phyloP scores from a whole-genome alignment of 2,797 vertebrate species.

The Carduelis carduelis region DNA sequence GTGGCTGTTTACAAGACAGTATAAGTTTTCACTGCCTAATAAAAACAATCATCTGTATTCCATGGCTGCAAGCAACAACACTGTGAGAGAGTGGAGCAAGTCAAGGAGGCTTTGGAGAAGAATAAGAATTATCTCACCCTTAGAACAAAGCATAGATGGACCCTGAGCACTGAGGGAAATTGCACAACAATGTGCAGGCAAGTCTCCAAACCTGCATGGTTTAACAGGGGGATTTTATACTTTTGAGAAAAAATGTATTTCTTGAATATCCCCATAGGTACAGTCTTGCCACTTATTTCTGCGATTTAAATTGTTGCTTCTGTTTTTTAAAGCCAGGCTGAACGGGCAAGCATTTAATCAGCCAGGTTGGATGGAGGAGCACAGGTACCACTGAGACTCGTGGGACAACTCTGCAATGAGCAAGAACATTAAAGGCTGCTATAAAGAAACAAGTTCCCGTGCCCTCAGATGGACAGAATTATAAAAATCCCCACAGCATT shows the following conservation, averaged over 20 bases:
- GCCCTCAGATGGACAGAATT: constrained; percentile 5
- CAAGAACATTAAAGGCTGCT: background rate
- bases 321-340: background rate
- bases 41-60: constrained; percentile 36
- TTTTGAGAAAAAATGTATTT: background rate
- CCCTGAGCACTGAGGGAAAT: background rate
- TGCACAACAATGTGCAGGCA: background rate
- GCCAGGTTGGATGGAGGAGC: background rate
- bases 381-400: background rate
- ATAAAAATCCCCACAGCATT: background rate
- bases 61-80: constrained; percentile 9
- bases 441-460: constrained; percentile 1
- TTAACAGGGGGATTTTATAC: background rate
- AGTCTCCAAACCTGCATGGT: background rate
- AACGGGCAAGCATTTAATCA: background rate
- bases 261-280: background rate
- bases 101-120: background rate
- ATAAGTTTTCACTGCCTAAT: background rate
- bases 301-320: background rate
- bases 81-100: background rate
- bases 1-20: background rate
- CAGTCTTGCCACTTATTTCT: background rate
- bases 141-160: background rate
- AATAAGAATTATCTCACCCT: background rate
- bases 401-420: background rate